phyloP scores from a whole-genome alignment of 2,113 vertebrate species.

The Struthidea cinerea region DNA sequence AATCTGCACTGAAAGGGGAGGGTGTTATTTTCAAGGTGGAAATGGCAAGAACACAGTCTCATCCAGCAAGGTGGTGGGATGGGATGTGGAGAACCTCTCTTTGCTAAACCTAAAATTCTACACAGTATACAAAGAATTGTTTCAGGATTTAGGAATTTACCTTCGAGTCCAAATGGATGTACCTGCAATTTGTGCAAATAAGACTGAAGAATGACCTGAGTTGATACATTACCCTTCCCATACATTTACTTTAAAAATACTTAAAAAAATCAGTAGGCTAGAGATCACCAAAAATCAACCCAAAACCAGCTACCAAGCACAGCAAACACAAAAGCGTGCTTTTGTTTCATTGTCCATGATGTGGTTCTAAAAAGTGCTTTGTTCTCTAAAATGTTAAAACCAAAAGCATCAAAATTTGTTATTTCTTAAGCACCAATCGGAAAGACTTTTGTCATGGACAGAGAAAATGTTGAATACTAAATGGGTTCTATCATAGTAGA shows the following conservation, averaged over 20 bases:
- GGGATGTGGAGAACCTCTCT: neutral
- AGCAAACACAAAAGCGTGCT: neutral
- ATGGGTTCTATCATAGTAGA: neutral
- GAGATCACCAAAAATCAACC: neutral
- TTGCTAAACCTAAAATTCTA: neutral
- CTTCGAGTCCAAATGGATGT: neutral
- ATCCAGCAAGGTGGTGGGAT: neutral
- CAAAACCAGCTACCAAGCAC: neutral
- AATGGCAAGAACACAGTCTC: neutral
- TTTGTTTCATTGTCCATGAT: neutral
- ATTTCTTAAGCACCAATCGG: neutral
- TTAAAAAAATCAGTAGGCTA: neutral
- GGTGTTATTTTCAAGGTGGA: neutral
- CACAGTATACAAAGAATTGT: neutral
- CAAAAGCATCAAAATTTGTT: neutral
- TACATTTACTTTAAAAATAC: neutral
- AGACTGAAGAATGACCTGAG: neutral
- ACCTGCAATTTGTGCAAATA: neutral
- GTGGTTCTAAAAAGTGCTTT: neutral
- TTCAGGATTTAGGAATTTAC: neutral
- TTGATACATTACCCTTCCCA: neutral
- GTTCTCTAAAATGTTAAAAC: neutral
- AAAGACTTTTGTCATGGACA: neutral
- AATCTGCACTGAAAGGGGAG: neutral
- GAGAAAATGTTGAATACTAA: neutral